Evolutionary conservation across 1,140 invertebrate species (phyloP).

Genomic region (Drosophila nikananu): DNA sequence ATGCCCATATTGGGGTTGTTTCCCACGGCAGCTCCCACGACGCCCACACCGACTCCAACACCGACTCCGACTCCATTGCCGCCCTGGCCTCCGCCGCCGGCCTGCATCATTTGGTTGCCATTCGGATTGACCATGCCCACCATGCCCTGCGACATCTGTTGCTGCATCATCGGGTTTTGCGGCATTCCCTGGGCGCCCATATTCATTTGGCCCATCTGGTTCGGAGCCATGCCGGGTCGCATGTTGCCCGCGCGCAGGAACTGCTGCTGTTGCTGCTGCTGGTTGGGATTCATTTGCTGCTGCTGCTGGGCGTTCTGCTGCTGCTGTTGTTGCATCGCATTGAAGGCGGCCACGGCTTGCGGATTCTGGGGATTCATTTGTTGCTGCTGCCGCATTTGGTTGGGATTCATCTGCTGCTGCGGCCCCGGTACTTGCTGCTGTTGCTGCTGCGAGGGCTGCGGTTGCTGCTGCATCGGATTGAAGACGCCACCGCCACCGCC

Average conservation of each 20-base stretch:
- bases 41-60: conserved; percentile 53
- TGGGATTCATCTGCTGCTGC: conserved; percentile 70
- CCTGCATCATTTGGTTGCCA: conserved; percentile 70
- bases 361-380: conserved; percentile 85
- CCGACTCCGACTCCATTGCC: conserved; percentile 66
- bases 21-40: conserved; percentile 34
- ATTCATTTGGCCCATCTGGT: conserved; percentile 86
- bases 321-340: conserved; percentile 84
- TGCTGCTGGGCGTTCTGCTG: conserved; percentile 64
- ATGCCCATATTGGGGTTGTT: conserved; percentile 68
- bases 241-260: conserved; percentile 82
- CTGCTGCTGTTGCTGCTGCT: conserved; percentile 79
- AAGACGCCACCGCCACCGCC: conserved; percentile 79
- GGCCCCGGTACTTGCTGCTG: conserved; percentile 53
- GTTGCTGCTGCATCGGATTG: conserved; percentile 86
- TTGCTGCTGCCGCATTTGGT: conserved; percentile 67
- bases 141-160: conserved; percentile 86
- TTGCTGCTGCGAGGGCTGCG: conserved; percentile 74
- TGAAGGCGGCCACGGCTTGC: conserved; percentile 81
- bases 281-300: conserved; percentile 65
- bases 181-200: conserved; percentile 86
- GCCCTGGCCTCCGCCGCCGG: conserved; percentile 48
- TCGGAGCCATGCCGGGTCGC: conserved; percentile 84
- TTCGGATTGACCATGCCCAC: conserved; percentile 86
- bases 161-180: conserved; percentile 86